Conservation (phyloP, 2,888 invertebrate species). For the Stomorhina lunata region DNA sequence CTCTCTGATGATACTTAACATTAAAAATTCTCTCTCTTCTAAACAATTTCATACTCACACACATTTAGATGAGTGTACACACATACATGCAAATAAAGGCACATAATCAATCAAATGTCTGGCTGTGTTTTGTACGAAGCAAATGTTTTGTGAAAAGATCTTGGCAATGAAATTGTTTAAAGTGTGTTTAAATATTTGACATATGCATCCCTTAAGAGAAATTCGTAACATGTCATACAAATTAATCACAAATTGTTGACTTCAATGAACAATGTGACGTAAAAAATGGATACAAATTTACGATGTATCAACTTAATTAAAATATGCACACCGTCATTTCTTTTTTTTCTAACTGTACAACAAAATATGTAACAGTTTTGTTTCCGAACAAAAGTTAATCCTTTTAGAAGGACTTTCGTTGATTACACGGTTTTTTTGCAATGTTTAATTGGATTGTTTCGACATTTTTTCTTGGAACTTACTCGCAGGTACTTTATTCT, state of each 20-base stretch:
- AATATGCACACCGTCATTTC: too few relatives aligned
- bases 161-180: slow-evolving; percentile 22
- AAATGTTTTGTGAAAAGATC: slow-evolving; percentile 8
- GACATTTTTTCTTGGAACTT: too few relatives aligned
- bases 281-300: neutral
- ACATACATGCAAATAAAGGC: too few relatives aligned
- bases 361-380: too few relatives aligned
- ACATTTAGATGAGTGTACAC: too few relatives aligned
- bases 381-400: too few relatives aligned
- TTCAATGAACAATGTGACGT: neutral
- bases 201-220: neutral
- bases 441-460: too few relatives aligned
- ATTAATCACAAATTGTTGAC: neutral
- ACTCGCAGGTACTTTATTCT: too few relatives aligned
- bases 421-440: too few relatives aligned
- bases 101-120: neutral
- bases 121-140: neutral
- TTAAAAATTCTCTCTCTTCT: neutral
- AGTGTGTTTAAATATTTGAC: slow-evolving; percentile 16
- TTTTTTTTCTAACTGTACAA: too few relatives aligned
- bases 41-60: neutral
- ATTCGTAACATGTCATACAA: neutral
- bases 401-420: too few relatives aligned
- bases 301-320: too few relatives aligned
- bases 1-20: neutral